Evolutionary conservation across 2,888 invertebrate species (phyloP).

Genomic region (Brachyopa scutellaris): DNA sequence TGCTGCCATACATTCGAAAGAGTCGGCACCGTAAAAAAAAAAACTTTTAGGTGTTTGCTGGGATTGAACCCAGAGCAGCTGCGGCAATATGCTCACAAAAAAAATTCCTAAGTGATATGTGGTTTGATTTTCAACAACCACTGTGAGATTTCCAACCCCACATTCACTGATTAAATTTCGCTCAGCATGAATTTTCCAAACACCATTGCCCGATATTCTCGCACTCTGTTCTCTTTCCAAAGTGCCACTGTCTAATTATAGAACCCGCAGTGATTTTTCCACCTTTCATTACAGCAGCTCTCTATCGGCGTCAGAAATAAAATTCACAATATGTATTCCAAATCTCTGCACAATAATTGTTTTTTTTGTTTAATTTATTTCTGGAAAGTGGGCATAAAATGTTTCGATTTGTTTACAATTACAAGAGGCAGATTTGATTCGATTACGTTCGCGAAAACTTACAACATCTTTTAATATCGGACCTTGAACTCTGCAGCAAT

Average conservation of each 20-base stretch:
- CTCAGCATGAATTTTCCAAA: conserved; percentile 68
- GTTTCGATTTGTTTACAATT: conserved; percentile 27
- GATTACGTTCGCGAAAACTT: conserved; percentile 30
- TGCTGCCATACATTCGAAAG: too few relatives aligned
- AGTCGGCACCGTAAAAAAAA: too few relatives aligned
- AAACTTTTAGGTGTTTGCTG: too few relatives aligned
- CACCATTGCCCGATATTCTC: conserved; percentile 23
- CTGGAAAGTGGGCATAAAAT: conserved; percentile 11
- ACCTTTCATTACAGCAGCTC: conserved; percentile 41
- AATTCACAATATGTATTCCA: conserved; percentile 15
- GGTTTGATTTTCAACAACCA: conserved; percentile 14
- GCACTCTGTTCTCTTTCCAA: conserved; percentile 37
- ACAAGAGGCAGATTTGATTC: not conserved
- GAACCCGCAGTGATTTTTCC: conserved; percentile 47
- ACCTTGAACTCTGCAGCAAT: conserved; percentile 44
- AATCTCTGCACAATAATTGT: conserved; percentile 29
- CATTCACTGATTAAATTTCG: conserved; percentile 60
- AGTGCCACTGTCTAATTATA: conserved; percentile 59
- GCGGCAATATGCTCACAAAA: too few relatives aligned
- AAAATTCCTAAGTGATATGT: too few relatives aligned
- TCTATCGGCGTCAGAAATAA: conserved; percentile 1
- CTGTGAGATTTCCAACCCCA: conserved; percentile 46
- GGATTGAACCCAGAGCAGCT: too few relatives aligned
- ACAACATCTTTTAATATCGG: conserved; percentile 45
- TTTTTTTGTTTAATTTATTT: conserved; percentile 48